Percentiles rank a stretch among this genome's conserved stretches.
These are phyloP conservation scores for Papilio helenus DNA, from an alignment of 1,140 invertebrate species.

Conservation along the genomic window DNA sequence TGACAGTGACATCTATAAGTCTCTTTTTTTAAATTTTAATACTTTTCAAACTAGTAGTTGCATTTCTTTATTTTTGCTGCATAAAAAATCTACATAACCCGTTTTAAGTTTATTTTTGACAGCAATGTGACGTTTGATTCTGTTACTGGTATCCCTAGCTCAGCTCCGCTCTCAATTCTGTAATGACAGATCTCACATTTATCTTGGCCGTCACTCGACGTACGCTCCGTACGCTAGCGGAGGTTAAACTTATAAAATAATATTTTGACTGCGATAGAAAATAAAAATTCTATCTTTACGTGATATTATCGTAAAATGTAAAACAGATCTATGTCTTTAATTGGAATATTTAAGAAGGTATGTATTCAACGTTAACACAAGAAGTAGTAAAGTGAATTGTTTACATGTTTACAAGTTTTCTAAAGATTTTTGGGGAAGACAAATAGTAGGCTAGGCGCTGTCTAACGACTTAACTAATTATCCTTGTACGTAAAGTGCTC, in stretches of 20 bases:
- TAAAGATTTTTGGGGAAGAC: slow-evolving; percentile 37
- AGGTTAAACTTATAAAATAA: slow-evolving; percentile 37
- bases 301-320: slow-evolving; percentile 23
- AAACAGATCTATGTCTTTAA: slow-evolving; percentile 8
- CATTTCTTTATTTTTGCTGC: background rate
- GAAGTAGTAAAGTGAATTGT: slow-evolving; percentile 40
- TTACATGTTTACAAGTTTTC: slow-evolving; percentile 52
- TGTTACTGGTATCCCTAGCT: background rate
- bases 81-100: background rate
- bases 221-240: background rate
- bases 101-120: background rate
- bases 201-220: slow-evolving; percentile 16
- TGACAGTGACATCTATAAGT: background rate
- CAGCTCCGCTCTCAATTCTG: background rate
- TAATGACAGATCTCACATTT: slow-evolving; percentile 29
- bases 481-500: slow-evolving; percentile 9
- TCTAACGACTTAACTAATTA: slow-evolving; percentile 17
- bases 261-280: slow-evolving; percentile 29
- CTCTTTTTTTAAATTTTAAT: background rate
- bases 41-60: background rate
- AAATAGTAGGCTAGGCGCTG: slow-evolving; percentile 24
- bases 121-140: background rate
- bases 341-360: slow-evolving; percentile 26
- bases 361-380: slow-evolving; percentile 17
- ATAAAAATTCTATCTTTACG: background rate